These are phyloP conservation scores for Saturnia japonica DNA, from an alignment of 2,888 invertebrate species.

Conservation along the genomic window DNA sequence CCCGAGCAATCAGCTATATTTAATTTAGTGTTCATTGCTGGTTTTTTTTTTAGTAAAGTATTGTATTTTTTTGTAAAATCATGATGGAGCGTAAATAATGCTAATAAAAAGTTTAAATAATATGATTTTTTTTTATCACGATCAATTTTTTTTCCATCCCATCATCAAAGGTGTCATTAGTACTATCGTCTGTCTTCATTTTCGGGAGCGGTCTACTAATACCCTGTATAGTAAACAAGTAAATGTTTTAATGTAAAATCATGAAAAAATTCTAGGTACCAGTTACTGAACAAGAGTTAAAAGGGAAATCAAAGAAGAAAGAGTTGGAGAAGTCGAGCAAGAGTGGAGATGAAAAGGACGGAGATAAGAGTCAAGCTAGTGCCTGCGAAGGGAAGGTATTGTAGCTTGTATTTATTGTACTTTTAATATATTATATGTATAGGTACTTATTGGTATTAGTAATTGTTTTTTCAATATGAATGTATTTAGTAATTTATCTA, in stretches of 20 bases:
- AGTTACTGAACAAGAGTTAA: slow-evolving; percentile 86
- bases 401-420: not conserved
- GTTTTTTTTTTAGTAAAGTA: no score
- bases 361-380: slow-evolving; percentile 67
- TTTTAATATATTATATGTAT: not conserved
- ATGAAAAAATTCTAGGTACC: slow-evolving; percentile 80
- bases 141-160: no score
- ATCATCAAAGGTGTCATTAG: no score
- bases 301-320: slow-evolving; percentile 83
- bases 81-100: no score
- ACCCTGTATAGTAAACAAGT: not conserved
- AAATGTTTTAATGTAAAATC: not conserved
- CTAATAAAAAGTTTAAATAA: no score
- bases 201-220: no score
- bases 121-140: no score
- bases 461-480: not conserved
- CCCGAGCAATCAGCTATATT: no score
- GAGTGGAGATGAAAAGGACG: slow-evolving; percentile 78
- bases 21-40: no score
- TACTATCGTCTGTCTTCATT: no score
- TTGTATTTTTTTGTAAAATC: no score
- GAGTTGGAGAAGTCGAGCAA: slow-evolving; percentile 78
- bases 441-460: not conserved
- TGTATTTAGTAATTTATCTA: not conserved
- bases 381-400: slow-evolving; percentile 72